Percentiles rank a stretch among this genome's conserved stretches.
Evolutionary conservation across 2,888 invertebrate species (phyloP).

Genomic region (Spodoptera picta): DNA sequence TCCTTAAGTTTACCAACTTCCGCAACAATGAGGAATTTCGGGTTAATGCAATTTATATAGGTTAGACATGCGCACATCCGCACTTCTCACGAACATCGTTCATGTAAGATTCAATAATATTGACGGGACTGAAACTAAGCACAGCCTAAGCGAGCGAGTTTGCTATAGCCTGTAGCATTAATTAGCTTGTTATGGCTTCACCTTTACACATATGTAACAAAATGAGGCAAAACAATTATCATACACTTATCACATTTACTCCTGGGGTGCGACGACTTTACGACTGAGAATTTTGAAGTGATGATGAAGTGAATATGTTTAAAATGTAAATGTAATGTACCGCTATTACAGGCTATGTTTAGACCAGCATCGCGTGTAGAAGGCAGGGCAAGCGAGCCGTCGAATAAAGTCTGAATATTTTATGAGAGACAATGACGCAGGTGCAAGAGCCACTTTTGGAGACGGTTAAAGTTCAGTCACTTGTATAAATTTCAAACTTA

Average conservation of each 20-base stretch:
- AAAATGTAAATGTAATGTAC: constrained; percentile 40
- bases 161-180: too few relatives aligned
- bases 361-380: constrained; percentile 41
- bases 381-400: constrained; percentile 23
- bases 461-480: constrained; percentile 3
- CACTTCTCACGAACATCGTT: constrained; percentile 12
- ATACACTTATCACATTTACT: too few relatives aligned
- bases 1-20: constrained; percentile 47
- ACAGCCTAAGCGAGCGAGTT: too few relatives aligned
- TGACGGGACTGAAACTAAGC: constrained; percentile 8
- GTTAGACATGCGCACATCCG: constrained; percentile 42
- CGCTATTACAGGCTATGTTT: constrained; percentile 41
- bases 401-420: constrained; percentile 55
- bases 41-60: constrained; percentile 31
- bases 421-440: constrained; percentile 42
- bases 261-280: too few relatives aligned
- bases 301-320: constrained; percentile 31
- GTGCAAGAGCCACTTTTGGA: constrained; percentile 29
- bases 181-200: too few relatives aligned
- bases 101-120: constrained; percentile 12
- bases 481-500: too few relatives aligned
- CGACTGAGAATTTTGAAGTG: background rate
- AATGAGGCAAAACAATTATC: too few relatives aligned
- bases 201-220: too few relatives aligned
- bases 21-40: constrained; percentile 31